These are phyloP conservation scores for Phanerotoma sp. DNA, from an alignment of 2,888 invertebrate species.

Conservation along the genomic window DNA sequence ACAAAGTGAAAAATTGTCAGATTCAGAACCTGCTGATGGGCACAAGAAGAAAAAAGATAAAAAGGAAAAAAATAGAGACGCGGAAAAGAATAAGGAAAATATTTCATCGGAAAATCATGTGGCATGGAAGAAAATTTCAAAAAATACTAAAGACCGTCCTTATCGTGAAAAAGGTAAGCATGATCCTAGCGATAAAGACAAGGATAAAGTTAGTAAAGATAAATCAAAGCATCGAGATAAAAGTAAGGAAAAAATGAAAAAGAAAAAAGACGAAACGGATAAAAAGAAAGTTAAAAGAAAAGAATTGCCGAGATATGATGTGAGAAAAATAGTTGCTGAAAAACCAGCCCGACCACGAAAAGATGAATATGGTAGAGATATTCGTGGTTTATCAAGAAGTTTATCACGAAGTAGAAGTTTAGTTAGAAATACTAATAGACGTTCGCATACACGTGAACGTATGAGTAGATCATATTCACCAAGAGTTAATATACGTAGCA, in stretches of 20 bases:
- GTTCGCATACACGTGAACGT: conserved; percentile 22
- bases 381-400: conserved; percentile 50
- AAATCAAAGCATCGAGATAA: conserved; percentile 36
- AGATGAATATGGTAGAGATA: conserved; percentile 79
- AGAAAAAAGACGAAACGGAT: conserved; percentile 44
- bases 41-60: conserved; percentile 61
- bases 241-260: conserved; percentile 47
- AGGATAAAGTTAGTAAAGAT: conserved; percentile 51
- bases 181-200: conserved; percentile 47
- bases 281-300: conserved; percentile 68
- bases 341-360: conserved; percentile 65
- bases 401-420: conserved; percentile 41
- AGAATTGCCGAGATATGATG: conserved; percentile 82
- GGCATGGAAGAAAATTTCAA: conserved; percentile 79
- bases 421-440: neutral
- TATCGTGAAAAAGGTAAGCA: conserved; percentile 23
- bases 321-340: conserved; percentile 74
- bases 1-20: conserved; percentile 44
- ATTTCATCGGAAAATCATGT: conserved; percentile 57
- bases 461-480: conserved; percentile 14
- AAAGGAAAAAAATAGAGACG: conserved; percentile 59
- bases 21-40: conserved; percentile 36
- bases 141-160: conserved; percentile 59
- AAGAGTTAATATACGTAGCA: conserved; percentile 30
- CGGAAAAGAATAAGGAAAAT: conserved; percentile 60